phyloP scores from a whole-genome alignment of 1,140 invertebrate species.

The Planococcus citri region DNA sequence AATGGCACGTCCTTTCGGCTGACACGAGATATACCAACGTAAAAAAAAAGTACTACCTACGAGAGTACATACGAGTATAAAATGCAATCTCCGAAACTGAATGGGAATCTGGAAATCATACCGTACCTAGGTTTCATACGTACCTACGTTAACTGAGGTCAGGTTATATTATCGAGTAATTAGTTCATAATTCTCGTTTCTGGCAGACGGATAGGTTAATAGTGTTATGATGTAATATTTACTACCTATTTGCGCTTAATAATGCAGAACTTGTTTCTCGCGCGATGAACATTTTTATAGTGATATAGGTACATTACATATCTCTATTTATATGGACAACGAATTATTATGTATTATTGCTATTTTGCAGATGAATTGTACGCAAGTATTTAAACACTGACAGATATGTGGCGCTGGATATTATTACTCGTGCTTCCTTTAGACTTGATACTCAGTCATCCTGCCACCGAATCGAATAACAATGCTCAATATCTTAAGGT shows the following conservation, averaged over 20 bases:
- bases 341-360: background rate
- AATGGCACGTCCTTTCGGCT: background rate
- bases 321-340: too few species aligned
- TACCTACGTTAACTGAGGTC: background rate
- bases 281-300: background rate
- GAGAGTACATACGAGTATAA: too few species aligned
- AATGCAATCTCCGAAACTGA: too few species aligned
- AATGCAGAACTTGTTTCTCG: background rate
- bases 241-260: background rate
- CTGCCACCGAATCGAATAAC: background rate
- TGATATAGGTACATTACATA: too few species aligned
- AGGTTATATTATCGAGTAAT: background rate
- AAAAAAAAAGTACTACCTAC: too few species aligned
- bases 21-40: too few species aligned
- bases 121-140: too few species aligned
- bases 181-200: conserved; percentile 1
- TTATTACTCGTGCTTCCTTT: background rate
- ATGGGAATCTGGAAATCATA: too few species aligned
- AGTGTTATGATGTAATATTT: conserved; percentile 4
- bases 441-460: background rate
- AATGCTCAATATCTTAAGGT: background rate
- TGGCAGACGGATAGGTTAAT: background rate
- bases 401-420: background rate
- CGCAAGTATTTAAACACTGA: background rate
- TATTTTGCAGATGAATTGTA: background rate